Conservation (phyloP, 2,888 invertebrate species). For the Cephus runcator region DNA sequence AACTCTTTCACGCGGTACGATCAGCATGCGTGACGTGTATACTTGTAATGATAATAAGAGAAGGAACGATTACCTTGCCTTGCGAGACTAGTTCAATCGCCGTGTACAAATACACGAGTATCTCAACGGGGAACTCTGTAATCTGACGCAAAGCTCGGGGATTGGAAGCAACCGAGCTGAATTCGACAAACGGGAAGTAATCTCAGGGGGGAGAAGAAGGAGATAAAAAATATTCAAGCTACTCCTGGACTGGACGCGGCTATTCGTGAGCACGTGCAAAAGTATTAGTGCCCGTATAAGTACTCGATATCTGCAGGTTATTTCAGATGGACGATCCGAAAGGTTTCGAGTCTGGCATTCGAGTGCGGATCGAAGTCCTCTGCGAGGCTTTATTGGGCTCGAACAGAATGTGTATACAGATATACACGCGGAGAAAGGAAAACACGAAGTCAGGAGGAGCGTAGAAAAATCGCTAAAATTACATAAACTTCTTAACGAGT, state of each 20-base stretch:
- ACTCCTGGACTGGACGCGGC: not conserved
- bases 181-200: constrained; percentile 48
- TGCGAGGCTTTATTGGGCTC: constrained; percentile 44
- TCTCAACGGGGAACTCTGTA: constrained; percentile 29
- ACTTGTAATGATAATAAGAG: not conserved
- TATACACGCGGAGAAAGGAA: not conserved
- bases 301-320: constrained; percentile 28
- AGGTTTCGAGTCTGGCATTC: constrained; percentile 45
- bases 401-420: not conserved
- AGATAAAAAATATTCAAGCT: constrained; percentile 16
- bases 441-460: not conserved
- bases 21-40: not conserved
- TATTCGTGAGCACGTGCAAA: not conserved
- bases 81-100: not conserved
- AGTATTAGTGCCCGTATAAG: not conserved
- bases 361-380: constrained; percentile 46
- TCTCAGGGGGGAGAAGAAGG: constrained; percentile 38
- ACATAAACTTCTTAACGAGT: not conserved
- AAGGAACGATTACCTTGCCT: not conserved
- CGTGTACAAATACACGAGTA: not conserved
- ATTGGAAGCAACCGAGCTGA: constrained; percentile 33
- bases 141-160: constrained; percentile 36
- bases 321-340: constrained; percentile 44
- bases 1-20: not conserved
- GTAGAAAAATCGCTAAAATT: not conserved